These are phyloP conservation scores for Drosophila lacertosa DNA, from an alignment of 1,140 invertebrate species.

Conservation along the genomic window DNA sequence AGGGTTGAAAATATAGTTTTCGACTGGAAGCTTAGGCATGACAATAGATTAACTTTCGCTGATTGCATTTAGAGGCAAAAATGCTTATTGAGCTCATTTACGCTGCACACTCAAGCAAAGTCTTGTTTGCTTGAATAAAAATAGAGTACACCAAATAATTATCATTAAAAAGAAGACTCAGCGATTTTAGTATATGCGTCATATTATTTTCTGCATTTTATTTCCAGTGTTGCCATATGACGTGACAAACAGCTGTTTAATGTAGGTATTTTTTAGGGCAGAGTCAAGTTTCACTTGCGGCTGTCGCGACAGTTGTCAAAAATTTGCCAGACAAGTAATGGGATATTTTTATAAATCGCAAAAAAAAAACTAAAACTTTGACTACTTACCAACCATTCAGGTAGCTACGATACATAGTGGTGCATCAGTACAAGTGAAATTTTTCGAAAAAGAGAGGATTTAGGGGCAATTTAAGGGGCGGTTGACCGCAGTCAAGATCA, in stretches of 20 bases:
- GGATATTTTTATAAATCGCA: constrained; percentile 28
- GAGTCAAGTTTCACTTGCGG: constrained; percentile 65
- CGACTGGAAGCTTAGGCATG: background rate
- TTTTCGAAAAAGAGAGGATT: constrained; percentile 20
- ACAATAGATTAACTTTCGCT: constrained; percentile 44
- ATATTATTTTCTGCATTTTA: background rate
- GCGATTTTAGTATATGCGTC: constrained; percentile 24
- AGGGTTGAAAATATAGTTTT: constrained; percentile 26
- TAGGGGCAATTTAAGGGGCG: constrained; percentile 22
- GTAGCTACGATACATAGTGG: constrained; percentile 38
- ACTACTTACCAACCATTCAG: constrained; percentile 36
- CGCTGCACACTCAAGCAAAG: background rate
- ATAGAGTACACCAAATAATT: background rate
- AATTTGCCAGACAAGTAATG: constrained; percentile 46
- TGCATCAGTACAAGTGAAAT: constrained; percentile 51
- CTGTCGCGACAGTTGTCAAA: constrained; percentile 38
- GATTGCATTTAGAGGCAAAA: constrained; percentile 2
- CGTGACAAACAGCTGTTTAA: constrained; percentile 29
- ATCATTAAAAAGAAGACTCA: constrained; percentile 30
- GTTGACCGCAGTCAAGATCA: constrained; percentile 42
- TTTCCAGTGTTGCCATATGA: background rate
- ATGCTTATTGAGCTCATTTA: constrained; percentile 40
- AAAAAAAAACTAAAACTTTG: background rate
- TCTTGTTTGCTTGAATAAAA: background rate
- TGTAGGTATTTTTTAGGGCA: constrained; percentile 8